Evolutionary conservation across 1,140 invertebrate genomes (phyloP).

Genomic region (Tetraneura akinire): DNA sequence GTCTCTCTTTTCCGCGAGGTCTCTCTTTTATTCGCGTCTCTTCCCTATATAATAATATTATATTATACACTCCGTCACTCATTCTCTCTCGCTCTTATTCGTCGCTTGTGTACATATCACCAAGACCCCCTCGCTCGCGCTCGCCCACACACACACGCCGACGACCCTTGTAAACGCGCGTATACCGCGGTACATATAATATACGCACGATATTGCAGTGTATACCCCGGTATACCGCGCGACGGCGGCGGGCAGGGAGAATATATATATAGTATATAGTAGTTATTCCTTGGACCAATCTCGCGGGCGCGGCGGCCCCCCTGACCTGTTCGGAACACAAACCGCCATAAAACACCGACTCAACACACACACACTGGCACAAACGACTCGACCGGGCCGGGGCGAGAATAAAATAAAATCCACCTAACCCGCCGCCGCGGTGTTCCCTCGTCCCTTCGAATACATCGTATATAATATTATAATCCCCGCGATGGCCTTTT

Average conservation of each 20-base stretch:
- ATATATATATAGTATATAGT: too few species aligned
- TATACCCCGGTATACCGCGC: too few species aligned
- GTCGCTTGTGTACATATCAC: too few species aligned
- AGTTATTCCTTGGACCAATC: slow-evolving; percentile 33
- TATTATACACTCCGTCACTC: too few species aligned
- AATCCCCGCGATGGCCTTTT: slow-evolving; percentile 31
- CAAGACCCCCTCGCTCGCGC: neutral
- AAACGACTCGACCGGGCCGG: neutral
- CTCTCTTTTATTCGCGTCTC: slow-evolving; percentile 13
- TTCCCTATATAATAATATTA: too few species aligned
- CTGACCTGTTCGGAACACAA: slow-evolving; percentile 44
- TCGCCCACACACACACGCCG: neutral
- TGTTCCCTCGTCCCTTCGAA: neutral
- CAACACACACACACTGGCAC: slow-evolving; percentile 11
- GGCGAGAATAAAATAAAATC: slow-evolving; percentile 45
- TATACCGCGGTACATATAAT: neutral
- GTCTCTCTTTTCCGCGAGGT: neutral
- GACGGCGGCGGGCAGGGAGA: neutral
- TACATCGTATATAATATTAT: neutral
- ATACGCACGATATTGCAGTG: too few species aligned
- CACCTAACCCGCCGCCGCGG: slow-evolving; percentile 31
- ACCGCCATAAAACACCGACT: slow-evolving; percentile 44
- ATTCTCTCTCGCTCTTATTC: neutral
- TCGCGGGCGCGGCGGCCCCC: neutral
- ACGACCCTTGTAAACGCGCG: neutral